Percentiles rank a stretch among this genome's conserved stretches.
phyloP scores from a whole-genome alignment of 2,113 vertebrate genomes.

The Mionectes macconnelli region DNA sequence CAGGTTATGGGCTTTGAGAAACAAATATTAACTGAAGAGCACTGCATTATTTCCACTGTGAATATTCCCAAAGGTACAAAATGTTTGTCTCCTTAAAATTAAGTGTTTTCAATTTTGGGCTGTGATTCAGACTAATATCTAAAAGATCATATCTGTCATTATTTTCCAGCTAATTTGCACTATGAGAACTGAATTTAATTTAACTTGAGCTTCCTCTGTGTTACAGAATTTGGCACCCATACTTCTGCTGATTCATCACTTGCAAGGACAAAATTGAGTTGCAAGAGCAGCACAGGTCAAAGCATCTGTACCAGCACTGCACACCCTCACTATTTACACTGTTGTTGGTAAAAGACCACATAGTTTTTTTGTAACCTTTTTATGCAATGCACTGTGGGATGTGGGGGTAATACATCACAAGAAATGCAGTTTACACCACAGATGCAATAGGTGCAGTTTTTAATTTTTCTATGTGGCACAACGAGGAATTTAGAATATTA shows the following conservation, averaged over 20 bases:
- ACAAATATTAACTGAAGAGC: background rate
- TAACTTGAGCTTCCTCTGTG: background rate
- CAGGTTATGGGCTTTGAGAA: background rate
- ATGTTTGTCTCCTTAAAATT: background rate
- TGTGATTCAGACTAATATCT: constrained; percentile 7
- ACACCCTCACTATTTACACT: background rate
- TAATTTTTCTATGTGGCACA: background rate
- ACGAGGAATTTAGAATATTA: background rate
- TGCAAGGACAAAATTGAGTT: background rate
- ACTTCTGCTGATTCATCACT: background rate
- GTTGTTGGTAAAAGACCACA: background rate
- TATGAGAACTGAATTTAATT: background rate
- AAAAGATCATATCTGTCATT: background rate
- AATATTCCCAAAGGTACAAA: background rate
- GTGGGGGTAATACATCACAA: background rate
- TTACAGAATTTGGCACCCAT: background rate
- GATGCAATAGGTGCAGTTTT: background rate
- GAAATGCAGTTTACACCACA: background rate
- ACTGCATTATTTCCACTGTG: background rate
- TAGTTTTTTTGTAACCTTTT: background rate
- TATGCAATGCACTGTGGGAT: background rate
- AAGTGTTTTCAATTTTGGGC: background rate
- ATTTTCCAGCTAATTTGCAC: background rate
- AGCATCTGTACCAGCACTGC: background rate
- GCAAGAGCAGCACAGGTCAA: background rate